Percentiles rank a stretch among this genome's conserved stretches.
These are phyloP conservation scores for Epizoanthus rinbou DNA, from an alignment of 92 coral and sea anemone species.

Conservation along the genomic window DNA sequence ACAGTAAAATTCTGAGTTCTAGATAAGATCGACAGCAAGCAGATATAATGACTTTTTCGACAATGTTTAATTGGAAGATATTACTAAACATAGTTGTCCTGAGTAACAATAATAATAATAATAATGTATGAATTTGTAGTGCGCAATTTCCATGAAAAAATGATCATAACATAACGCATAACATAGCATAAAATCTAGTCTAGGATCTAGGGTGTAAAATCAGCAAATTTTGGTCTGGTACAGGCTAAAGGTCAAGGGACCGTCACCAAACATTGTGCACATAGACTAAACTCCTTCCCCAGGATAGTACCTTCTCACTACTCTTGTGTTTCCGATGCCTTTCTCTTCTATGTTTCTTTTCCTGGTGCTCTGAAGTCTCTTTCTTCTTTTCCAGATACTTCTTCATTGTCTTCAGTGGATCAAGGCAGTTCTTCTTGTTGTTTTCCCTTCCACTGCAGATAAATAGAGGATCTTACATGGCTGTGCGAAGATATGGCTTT, in stretches of 20 bases:
- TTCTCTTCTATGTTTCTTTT: slow-evolving; percentile 41
- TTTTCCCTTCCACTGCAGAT: slow-evolving; percentile 57
- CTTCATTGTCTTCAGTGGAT: slow-evolving; percentile 79
- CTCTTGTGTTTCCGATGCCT: slow-evolving; percentile 52
- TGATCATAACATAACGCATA: no score
- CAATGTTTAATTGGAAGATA: no score
- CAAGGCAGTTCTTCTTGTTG: slow-evolving; percentile 74
- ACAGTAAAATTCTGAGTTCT: no score
- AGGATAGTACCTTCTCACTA: slow-evolving; percentile 19
- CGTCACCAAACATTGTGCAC: not conserved
- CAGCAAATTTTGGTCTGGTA: no score
- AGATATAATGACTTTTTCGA: not conserved
- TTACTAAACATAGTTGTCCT: no score
- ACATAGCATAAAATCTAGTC: no score
- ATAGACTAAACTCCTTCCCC: not conserved
- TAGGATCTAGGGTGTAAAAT: no score
- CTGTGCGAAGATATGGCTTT: no score
- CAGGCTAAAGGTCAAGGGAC: not conserved
- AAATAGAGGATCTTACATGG: no score
- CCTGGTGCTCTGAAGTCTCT: slow-evolving; percentile 39
- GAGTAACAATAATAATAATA: no score
- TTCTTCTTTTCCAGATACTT: slow-evolving; percentile 69
- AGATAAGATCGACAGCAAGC: not conserved
- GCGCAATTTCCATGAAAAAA: no score
- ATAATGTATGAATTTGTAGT: no score